A percentile compares a stretch with the other conserved stretches of the same genome.
phyloP scores from a whole-genome alignment of 2,797 vertebrate genomes.

The Sarcophilus harrisii region DNA sequence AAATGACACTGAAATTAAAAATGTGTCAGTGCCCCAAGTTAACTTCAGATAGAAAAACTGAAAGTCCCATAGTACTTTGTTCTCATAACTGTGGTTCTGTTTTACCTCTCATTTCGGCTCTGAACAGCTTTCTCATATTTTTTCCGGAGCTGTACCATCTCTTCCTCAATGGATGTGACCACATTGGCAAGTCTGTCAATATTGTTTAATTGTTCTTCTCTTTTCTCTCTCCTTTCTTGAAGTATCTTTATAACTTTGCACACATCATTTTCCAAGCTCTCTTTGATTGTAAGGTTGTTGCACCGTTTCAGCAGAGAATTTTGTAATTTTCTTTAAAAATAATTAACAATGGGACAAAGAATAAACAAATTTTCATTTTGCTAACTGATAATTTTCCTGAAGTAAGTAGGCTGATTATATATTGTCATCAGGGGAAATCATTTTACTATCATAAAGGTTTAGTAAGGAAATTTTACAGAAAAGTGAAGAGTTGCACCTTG shows the following conservation, averaged over 20 bases:
- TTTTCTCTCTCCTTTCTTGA: constrained; percentile 86
- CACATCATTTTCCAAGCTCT: constrained; percentile 87
- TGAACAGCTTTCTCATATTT: constrained; percentile 85
- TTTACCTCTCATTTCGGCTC: constrained; percentile 89
- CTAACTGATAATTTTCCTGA: constrained; percentile 44
- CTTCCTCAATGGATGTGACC: constrained; percentile 85
- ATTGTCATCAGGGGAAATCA: not conserved
- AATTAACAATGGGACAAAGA: constrained; percentile 51
- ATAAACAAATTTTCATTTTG: constrained; percentile 47
- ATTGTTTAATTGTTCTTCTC: constrained; percentile 86
- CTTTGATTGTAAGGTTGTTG: constrained; percentile 85
- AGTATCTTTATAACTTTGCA: constrained; percentile 83
- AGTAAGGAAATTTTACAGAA: constrained; percentile 1
- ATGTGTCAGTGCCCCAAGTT: not conserved
- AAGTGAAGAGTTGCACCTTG: not conserved
- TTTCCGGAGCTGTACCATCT: constrained; percentile 86
- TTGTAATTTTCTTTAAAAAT: constrained; percentile 88
- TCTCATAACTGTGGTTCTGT: not conserved
- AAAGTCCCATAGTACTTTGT: not conserved
- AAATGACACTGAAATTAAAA: not conserved
- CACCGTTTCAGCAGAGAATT: constrained; percentile 87
- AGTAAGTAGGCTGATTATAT: not conserved
- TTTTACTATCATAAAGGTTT: not conserved
- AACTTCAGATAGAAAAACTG: not conserved
- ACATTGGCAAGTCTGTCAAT: constrained; percentile 85